Evolutionary conservation across 1,140 invertebrate species (phyloP).

Genomic region (Hycleus phaleratus): DNA sequence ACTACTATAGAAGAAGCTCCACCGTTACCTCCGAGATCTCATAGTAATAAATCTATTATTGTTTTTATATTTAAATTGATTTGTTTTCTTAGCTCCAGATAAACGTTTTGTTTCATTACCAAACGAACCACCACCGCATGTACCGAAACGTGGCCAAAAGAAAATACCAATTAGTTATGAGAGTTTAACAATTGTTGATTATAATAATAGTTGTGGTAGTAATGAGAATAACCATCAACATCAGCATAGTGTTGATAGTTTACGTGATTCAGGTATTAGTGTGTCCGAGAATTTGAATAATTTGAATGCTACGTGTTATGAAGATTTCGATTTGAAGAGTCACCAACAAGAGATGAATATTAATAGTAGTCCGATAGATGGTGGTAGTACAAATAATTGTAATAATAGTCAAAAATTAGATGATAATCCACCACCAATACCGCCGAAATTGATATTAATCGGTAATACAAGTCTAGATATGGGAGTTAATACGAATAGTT

Average conservation of each 20-base stretch:
- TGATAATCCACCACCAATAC: slow-evolving; percentile 48
- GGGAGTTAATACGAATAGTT: slow-evolving; percentile 11
- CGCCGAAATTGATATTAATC: slow-evolving; percentile 43
- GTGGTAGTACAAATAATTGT: not conserved
- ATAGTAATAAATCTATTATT: slow-evolving; percentile 39
- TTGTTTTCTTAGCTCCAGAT: slow-evolving; percentile 44
- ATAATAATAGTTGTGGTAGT: slow-evolving; percentile 18
- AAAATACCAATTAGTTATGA: slow-evolving; percentile 40
- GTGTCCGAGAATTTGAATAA: slow-evolving; percentile 49
- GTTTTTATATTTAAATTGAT: not conserved
- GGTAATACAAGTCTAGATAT: slow-evolving; percentile 10
- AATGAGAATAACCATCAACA: not conserved
- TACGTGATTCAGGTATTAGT: slow-evolving; percentile 50
- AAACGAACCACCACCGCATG: slow-evolving; percentile 47
- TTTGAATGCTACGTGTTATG: slow-evolving; percentile 50
- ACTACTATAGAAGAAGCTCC: slow-evolving; percentile 43
- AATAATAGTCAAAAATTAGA: slow-evolving; percentile 31
- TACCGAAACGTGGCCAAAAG: slow-evolving; percentile 50
- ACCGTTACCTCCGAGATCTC: slow-evolving; percentile 53
- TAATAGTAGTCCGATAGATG: slow-evolving; percentile 40
- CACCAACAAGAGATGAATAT: slow-evolving; percentile 43
- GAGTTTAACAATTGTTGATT: slow-evolving; percentile 20
- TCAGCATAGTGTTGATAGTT: slow-evolving; percentile 42
- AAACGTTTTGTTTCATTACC: slow-evolving; percentile 44
- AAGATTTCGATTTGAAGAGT: slow-evolving; percentile 48